Evolutionary conservation across 2,888 invertebrate genomes (phyloP), one percentile per base, ranked within the genome.

Genomic region (Stratiomys singularior): DNA sequence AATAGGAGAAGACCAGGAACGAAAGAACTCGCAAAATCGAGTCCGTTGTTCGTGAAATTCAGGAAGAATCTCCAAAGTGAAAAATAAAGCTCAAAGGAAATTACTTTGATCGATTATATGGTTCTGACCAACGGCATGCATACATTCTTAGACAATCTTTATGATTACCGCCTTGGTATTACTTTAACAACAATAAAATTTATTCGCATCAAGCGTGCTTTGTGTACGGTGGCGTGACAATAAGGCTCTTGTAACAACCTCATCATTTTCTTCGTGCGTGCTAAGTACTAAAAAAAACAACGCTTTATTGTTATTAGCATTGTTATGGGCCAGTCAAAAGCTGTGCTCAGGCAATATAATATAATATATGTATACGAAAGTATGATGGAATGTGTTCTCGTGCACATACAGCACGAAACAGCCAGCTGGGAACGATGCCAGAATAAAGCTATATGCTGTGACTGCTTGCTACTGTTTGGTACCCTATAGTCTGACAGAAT

Each of bases 401-500:
- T 5, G 37, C 37, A 37, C 52, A 52, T 18, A n/a, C n/a, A 37
- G n/a, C 27, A 37, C n/a, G 15, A 21, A 25, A 21, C 60, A 60
- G 25, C 60, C 60, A 15, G 60, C 18, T 47, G 23, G 69, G 69
- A 69, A 72, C 21, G 28, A 21, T 72, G 72, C 72, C 72, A 72
- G 56, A 58, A 56, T 72, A 11, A 37, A 72, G 72, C 56, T 69
- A 52, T 52, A 72, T 30, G 72, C 72, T 37, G 37, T 37, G 37
- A 37, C 37, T 37, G 37, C 37, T 37, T 37, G 37, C 37, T 37
- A 37, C 37, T 37, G 37, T 9, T 37, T 3, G 37, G 37, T 37
- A 37, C 37, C 37, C 37, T 72, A 47, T 46, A 9, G 46, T 44
- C 21, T 72, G 72, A 72, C 72, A 72, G 69, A 69, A 72, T 72